Evolutionary conservation across 2,113 vertebrate species (phyloP), one percentile per base, ranked within the genome.

Genomic region (Macrotus californicus): DNA sequence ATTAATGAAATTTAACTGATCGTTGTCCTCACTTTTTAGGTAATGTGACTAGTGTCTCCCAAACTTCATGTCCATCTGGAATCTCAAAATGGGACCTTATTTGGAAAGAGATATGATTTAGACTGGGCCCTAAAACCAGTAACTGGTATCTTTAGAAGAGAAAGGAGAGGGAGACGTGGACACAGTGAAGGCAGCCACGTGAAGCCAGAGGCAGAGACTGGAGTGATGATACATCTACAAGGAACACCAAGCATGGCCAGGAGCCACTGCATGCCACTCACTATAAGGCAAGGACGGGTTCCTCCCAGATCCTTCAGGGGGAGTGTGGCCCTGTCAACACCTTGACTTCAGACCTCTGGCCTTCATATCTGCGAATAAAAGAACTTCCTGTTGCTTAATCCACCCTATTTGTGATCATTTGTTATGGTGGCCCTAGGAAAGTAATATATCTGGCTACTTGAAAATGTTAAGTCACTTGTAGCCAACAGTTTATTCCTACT

Each of bases 181-280:
- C 59, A 34, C 48, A n/a, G 24, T 6, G 56, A 52, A 76, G 69
- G 48, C 10, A 12, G 36, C 56, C n/a, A 70, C 0, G 24, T 77
- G 16, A 52, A 66, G 36, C 67, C 39, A 26, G 29, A 56, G 50
- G 56, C 24, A 14, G 59, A 80, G 48, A n/a, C 0, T 67, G 29
- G 2, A 66, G n/a, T 21, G 6, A n/a, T 3, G 4, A 31, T 3
- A 1, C 12, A 18, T 3, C 14, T 3, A 50, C 0, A 36, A 61
- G 82, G 81, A 14, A 61, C 7, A 16, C 41, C 43, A 43, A 90
- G 43, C 31, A 50, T 1, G 13, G 15, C 31, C 81, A 81, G 56
- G 14, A 41, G 41, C 46, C 56, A 29, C 34, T 86, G 39, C 14
- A 81, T 34, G 48, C 48, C 31, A 29, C 6, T 31, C 31, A 29